A percentile compares a stretch with the other conserved stretches of the same genome.
These are phyloP conservation scores for Plagodis pulveraria DNA, from an alignment of 2,888 invertebrate species.

Conservation along the genomic window DNA sequence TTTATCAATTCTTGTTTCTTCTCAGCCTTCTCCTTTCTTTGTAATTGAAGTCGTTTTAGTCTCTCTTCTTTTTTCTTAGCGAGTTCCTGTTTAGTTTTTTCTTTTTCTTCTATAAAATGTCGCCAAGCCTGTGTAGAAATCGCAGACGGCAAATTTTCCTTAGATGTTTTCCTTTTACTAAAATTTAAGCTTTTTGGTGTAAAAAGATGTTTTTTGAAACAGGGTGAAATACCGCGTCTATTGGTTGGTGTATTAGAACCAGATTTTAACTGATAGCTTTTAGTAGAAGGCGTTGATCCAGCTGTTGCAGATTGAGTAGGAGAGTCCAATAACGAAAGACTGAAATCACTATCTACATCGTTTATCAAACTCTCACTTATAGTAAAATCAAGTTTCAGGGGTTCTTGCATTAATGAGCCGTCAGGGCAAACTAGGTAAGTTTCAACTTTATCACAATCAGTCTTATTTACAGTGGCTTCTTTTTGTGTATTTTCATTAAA, in stretches of 20 bases:
- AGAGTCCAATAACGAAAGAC: slow-evolving; percentile 4
- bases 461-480: slow-evolving; percentile 3
- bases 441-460: slow-evolving; percentile 3
- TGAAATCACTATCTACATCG: slow-evolving; percentile 3
- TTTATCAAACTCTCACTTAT: slow-evolving; percentile 3
- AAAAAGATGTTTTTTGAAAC: no score
- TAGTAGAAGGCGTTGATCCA: slow-evolving; percentile 3
- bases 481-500: slow-evolving; percentile 1
- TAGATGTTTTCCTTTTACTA: slow-evolving; percentile 4
- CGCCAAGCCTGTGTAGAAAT: slow-evolving; percentile 3
- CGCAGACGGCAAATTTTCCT: slow-evolving; percentile 2
- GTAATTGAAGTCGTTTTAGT: slow-evolving; percentile 4
- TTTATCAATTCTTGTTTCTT: slow-evolving; percentile 2
- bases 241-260: no score
- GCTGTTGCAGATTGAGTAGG: slow-evolving; percentile 2
- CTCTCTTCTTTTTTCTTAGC: slow-evolving; percentile 4
- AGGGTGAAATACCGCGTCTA: no score
- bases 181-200: slow-evolving; percentile 1
- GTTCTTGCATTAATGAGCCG: slow-evolving; percentile 4
- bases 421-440: slow-evolving; percentile 2
- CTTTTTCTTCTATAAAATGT: slow-evolving; percentile 4
- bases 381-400: slow-evolving; percentile 4
- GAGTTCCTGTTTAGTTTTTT: slow-evolving; percentile 3
- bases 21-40: slow-evolving; percentile 3
- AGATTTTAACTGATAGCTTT: neutral